These are phyloP conservation scores for Pseudococcus jackbeardsleyi DNA, from an alignment of 2,888 invertebrate species.

Conservation along the genomic window DNA sequence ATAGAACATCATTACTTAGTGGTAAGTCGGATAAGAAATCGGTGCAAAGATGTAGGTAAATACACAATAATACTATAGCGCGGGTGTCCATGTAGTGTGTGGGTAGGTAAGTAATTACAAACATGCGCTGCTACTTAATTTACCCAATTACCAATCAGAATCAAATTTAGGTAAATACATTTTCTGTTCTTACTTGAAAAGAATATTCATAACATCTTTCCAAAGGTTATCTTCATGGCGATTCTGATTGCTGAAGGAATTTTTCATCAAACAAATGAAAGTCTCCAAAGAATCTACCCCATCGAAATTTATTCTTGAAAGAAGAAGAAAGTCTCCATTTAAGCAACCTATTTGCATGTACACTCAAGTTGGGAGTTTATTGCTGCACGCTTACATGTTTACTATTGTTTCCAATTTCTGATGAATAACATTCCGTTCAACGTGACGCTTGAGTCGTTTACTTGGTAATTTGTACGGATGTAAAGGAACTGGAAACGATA, in stretches of 20 bases:
- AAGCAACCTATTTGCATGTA: too few species aligned
- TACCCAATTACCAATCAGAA: background rate
- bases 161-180: background rate
- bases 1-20: too few species aligned
- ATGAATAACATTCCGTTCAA: constrained; percentile 39
- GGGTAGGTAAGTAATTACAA: too few species aligned
- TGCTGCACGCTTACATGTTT: background rate
- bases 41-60: too few species aligned
- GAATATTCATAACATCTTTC: constrained; percentile 20
- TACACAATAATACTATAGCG: too few species aligned
- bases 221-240: constrained; percentile 1
- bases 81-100: too few species aligned
- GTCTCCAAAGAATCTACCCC: background rate
- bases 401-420: constrained; percentile 13
- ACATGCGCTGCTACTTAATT: too few species aligned
- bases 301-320: constrained; percentile 27
- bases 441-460: constrained; percentile 29
- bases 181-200: background rate
- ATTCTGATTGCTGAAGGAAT: background rate
- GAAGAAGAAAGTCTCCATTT: background rate
- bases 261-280: constrained; percentile 12
- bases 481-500: constrained; percentile 45
- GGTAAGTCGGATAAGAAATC: too few species aligned
- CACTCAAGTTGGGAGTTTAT: too few species aligned
- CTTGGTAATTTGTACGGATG: constrained; percentile 36